A percentile compares a stretch with the other conserved stretches of the same genome.
Conservation (phyloP, 2,888 invertebrate species). For the Amblyjoppa fuscipennis region DNA sequence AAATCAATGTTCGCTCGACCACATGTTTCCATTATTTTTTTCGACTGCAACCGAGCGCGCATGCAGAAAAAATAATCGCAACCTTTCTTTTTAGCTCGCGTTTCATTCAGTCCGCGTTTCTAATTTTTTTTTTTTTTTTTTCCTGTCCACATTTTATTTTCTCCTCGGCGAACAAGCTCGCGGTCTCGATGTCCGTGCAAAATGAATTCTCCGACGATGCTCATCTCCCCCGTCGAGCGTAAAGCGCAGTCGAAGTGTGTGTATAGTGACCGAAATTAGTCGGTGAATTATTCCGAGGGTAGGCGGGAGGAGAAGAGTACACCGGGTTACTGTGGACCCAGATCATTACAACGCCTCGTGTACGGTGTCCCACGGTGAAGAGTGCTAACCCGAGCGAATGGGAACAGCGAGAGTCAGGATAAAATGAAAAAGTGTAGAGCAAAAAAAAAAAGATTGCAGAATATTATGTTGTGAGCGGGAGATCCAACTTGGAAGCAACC, state of each 20-base stretch:
- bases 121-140: neutral
- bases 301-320: slow-evolving; percentile 18
- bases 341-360: slow-evolving; percentile 42
- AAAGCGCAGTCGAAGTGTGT: slow-evolving; percentile 4
- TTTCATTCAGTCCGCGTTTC: neutral
- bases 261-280: slow-evolving; percentile 46
- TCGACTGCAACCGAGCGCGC: neutral
- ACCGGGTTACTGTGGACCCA: neutral
- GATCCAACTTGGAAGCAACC: neutral
- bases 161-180: slow-evolving; percentile 23
- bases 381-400: slow-evolving; percentile 68
- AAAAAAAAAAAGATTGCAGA: slow-evolving; percentile 71
- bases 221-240: neutral
- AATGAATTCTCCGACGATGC: slow-evolving; percentile 56
- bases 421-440: slow-evolving; percentile 73
- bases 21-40: neutral
- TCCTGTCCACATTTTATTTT: neutral
- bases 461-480: slow-evolving; percentile 18
- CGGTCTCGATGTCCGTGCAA: slow-evolving; percentile 23
- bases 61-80: neutral
- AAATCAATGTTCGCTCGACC: neutral
- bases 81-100: neutral
- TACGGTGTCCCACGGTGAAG: slow-evolving; percentile 32
- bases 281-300: slow-evolving; percentile 40
- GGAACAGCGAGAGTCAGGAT: slow-evolving; percentile 44